Percentiles rank a stretch among this genome's conserved stretches.
Evolutionary conservation across 2,888 invertebrate genomes (phyloP).

Genomic region (Erebia epiphron): DNA sequence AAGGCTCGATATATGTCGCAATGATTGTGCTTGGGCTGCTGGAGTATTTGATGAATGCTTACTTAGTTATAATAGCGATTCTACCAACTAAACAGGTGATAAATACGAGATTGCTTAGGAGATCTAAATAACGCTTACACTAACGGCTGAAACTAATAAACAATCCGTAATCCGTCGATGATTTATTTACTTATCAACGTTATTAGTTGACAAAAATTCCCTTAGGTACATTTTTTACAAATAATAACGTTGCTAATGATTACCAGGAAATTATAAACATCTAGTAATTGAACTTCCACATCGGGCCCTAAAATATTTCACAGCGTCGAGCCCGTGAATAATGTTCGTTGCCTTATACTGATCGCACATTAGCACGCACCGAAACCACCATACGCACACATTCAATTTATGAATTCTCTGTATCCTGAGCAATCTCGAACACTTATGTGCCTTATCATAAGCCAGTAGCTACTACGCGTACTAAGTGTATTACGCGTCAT

Average conservation of each 20-base stretch:
- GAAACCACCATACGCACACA: neutral
- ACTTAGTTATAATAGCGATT: conserved; percentile 48
- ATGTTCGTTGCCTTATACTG: conserved; percentile 3
- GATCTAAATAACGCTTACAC: conserved; percentile 64
- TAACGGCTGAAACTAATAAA: too few relatives aligned
- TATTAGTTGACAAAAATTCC: too few relatives aligned
- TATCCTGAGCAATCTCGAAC: neutral
- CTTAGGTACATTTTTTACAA: too few relatives aligned
- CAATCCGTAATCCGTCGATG: too few relatives aligned
- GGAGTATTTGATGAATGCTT: conserved; percentile 52
- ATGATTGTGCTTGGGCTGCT: too few relatives aligned
- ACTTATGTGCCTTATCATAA: too few relatives aligned
- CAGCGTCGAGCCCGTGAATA: conserved; percentile 22
- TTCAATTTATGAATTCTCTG: neutral
- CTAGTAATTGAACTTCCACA: conserved; percentile 29
- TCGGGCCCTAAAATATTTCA: conserved; percentile 23
- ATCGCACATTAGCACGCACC: neutral
- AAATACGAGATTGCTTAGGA: conserved; percentile 67
- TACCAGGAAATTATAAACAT: conserved; percentile 26
- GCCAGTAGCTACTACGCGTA: too few relatives aligned
- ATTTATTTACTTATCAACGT: neutral
- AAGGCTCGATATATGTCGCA: too few relatives aligned
- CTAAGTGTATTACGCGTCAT: neutral
- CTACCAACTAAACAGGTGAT: conserved; percentile 52
- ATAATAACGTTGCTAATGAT: neutral